A percentile compares a stretch with the other conserved stretches of the same genome.
phyloP scores from a whole-genome alignment of 2,888 invertebrate species.

The Andrena flavipes region DNA sequence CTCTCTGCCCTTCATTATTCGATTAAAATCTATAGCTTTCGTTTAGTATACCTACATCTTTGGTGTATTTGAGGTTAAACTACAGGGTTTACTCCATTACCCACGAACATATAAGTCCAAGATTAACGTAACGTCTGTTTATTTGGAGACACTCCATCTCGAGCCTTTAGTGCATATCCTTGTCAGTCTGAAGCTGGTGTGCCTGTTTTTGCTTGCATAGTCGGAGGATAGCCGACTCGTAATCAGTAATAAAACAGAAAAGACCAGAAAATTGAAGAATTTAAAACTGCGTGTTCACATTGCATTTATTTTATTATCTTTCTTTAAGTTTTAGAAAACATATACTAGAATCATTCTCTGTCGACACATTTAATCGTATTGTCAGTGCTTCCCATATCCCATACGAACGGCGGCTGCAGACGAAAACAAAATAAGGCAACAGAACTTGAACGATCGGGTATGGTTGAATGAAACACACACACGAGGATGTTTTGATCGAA shows the following conservation, averaged over 20 bases:
- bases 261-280: no score
- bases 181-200: neutral
- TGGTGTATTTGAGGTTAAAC: neutral
- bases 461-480: conserved; percentile 57
- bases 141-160: neutral
- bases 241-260: no score
- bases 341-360: neutral
- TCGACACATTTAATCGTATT: neutral
- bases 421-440: neutral
- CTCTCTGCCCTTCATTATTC: neutral
- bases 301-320: no score
- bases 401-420: neutral
- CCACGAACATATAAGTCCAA: neutral
- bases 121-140: neutral
- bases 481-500: conserved; percentile 72
- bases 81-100: neutral
- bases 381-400: neutral
- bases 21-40: neutral
- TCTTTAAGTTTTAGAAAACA: neutral
- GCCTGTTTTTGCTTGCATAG: neutral
- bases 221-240: neutral
- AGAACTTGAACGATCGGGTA: conserved; percentile 44
- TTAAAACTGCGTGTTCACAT: no score
- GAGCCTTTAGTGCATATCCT: neutral
- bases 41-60: neutral